Evolutionary conservation across 2,113 vertebrate species (phyloP).

Genomic region (Channa argus): DNA sequence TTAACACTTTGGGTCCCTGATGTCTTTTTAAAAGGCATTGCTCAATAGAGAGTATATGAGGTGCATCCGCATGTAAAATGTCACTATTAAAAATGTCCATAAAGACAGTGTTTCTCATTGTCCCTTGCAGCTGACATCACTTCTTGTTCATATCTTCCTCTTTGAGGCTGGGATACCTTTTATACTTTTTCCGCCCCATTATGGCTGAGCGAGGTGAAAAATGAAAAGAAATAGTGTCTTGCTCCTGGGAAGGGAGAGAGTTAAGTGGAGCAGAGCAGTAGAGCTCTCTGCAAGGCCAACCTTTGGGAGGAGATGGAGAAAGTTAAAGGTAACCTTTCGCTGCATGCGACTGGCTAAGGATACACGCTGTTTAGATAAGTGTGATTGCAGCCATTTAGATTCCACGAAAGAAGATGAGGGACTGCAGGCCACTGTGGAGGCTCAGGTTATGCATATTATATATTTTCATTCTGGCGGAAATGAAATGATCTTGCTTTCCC

Average conservation of each 20-base stretch:
- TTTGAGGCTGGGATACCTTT: slow-evolving; percentile 50
- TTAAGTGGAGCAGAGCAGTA: slow-evolving; percentile 31
- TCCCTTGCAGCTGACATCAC: slow-evolving; percentile 43
- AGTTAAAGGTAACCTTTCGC: slow-evolving; percentile 28
- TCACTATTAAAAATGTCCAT: slow-evolving; percentile 62
- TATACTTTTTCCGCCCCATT: slow-evolving; percentile 1
- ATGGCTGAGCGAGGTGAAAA: slow-evolving; percentile 54
- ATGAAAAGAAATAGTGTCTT: slow-evolving; percentile 57
- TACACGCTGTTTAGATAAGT: slow-evolving; percentile 57
- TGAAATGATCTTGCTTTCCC: not conserved
- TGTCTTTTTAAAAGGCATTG: slow-evolving; percentile 55
- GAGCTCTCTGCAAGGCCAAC: slow-evolving; percentile 25
- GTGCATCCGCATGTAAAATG: slow-evolving; percentile 67
- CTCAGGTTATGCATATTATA: not conserved
- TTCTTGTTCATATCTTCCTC: slow-evolving; percentile 24
- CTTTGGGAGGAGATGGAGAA: slow-evolving; percentile 39
- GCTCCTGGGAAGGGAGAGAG: slow-evolving; percentile 27
- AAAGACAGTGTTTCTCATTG: slow-evolving; percentile 42
- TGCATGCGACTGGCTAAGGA: slow-evolving; percentile 20
- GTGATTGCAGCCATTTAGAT: slow-evolving; percentile 53
- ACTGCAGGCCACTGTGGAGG: not conserved
- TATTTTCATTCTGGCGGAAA: not conserved
- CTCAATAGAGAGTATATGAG: slow-evolving; percentile 57
- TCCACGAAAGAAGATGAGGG: slow-evolving; percentile 7
- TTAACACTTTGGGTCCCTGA: slow-evolving; percentile 64